A percentile compares a stretch with the other conserved stretches of the same genome.
Conservation (phyloP, 2,888 invertebrate species). For the Rhogogaster chlorosoma region DNA sequence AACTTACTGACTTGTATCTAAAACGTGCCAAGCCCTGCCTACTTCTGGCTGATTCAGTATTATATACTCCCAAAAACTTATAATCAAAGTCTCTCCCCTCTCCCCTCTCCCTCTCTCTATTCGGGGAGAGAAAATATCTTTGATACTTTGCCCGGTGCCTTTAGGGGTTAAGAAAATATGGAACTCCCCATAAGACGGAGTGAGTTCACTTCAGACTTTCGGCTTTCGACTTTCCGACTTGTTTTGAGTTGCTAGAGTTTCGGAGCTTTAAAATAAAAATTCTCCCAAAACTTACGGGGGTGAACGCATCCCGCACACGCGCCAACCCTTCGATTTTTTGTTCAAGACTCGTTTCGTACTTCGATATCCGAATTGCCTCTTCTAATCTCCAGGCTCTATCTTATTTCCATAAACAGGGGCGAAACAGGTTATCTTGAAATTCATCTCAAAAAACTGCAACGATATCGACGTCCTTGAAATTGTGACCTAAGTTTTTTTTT, state of each 20-base stretch:
- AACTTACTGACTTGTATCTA: background rate
- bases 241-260: background rate
- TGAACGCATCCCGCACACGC: background rate
- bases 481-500: background rate
- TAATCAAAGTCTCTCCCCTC: background rate
- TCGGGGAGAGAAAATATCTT: background rate
- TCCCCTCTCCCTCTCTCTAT: background rate
- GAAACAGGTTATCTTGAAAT: background rate
- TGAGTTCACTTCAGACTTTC: background rate
- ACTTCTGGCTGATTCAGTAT: background rate
- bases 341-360: background rate
- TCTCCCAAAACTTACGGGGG: background rate
- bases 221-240: background rate
- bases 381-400: background rate
- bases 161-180: background rate
- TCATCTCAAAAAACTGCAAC: too few relatives aligned
- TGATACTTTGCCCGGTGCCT: background rate
- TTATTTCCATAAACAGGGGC: background rate
- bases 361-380: background rate
- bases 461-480: too few relatives aligned
- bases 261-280: background rate
- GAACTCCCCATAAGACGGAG: background rate
- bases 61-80: conserved; percentile 3
- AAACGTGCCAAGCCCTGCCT: background rate
- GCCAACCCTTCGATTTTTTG: background rate